Evolutionary conservation across 1,140 invertebrate genomes (phyloP), one percentile per base, ranked within the genome.

Genomic region (Arion vulgaris): DNA sequence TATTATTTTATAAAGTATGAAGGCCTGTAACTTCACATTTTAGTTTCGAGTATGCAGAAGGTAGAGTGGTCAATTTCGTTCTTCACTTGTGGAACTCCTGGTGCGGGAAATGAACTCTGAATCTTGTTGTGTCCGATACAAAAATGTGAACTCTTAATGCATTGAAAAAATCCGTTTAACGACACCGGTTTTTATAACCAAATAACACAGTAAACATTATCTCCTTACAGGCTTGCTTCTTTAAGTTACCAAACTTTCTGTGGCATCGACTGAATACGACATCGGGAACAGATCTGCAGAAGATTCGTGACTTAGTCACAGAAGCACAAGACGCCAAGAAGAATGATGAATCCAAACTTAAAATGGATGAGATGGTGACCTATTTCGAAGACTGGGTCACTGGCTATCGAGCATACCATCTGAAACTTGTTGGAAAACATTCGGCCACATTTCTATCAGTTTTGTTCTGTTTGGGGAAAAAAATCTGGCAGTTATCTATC

Each of bases 401-500:
- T 19, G 83, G 80, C 23, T 88, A 90, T 66, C 32, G 68, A 49
- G 28, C 39, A 76, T 38, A 90, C 89, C 53, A 84, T 84, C 73
- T 85, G 83, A 57, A 85, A 86, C 75, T 76, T 81, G 17, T 71
- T 87, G 45, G 85, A 85, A 26, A 77, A 84, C 26, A 80, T 81
- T 38, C 82, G 74, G 39, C 41, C 78, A 49, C 69, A 79, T 11
- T 28, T 84, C 19, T 82, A 83, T 57, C 80, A 1, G 76, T 84
- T 49, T 83, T 85, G 57, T 83, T 88, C 51, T 80, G 89, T 11
- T 87, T 86, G n/a, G 87, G 86, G 32, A 87, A 87, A 87, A 72
- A 77, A 92, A 69, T 91, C 92, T 83, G 92, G 93, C 5, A 92
- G 90, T 38, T 94, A 91, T 83, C 87, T 94, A 34, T 91, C 91